Conservation (phyloP, 2,888 invertebrate genomes). For the Bombylius discolor region DNA sequence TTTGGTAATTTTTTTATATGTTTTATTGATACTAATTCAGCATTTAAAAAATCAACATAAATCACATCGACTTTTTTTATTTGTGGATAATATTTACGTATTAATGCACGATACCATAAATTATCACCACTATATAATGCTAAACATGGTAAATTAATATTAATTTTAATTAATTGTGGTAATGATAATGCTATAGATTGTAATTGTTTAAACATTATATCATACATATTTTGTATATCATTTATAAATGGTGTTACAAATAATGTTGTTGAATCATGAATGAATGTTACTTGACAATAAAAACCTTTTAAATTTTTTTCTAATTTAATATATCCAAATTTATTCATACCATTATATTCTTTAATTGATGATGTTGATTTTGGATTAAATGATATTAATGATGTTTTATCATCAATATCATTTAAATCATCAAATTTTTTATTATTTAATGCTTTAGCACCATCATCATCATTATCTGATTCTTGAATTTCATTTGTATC, state of each 20-base stretch:
- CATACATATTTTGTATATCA: slow-evolving; percentile 37
- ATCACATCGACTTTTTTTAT: slow-evolving; percentile 43
- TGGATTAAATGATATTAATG: slow-evolving; percentile 22
- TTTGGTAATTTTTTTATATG: slow-evolving; percentile 40
- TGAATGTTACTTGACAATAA: slow-evolving; percentile 22
- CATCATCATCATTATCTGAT: not conserved
- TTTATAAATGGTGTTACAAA: slow-evolving; percentile 26
- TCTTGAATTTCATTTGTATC: too few relatives aligned
- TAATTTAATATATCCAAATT: slow-evolving; percentile 9
- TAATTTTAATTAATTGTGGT: slow-evolving; percentile 34
- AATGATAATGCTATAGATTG: slow-evolving; percentile 36
- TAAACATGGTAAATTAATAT: slow-evolving; percentile 41
- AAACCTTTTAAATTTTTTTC: slow-evolving; percentile 24
- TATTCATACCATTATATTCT: not conserved
- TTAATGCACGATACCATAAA: slow-evolving; percentile 58
- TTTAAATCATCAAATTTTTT: not conserved
- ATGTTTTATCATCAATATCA: not conserved
- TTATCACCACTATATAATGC: slow-evolving; percentile 47
- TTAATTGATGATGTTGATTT: slow-evolving; percentile 25
- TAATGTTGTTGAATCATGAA: slow-evolving; percentile 23
- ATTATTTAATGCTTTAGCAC: not conserved
- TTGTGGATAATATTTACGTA: slow-evolving; percentile 40
- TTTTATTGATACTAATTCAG: slow-evolving; percentile 38
- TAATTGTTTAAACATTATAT: slow-evolving; percentile 40
- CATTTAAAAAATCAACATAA: slow-evolving; percentile 66